Conservation (phyloP, 2,113 vertebrate species). For the Cheilinus undulatus region DNA sequence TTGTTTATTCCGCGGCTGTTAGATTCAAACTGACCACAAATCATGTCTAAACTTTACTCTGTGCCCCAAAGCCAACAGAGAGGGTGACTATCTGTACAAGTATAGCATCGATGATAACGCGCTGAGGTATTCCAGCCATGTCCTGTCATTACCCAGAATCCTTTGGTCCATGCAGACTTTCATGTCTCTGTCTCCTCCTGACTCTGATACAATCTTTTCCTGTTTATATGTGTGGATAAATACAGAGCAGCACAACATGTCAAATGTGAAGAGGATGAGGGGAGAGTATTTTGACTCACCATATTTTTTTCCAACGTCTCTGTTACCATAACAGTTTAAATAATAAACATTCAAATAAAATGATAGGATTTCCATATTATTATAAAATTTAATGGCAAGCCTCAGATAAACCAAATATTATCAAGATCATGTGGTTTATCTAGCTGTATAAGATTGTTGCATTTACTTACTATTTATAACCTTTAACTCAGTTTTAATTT, state of each 20-base stretch:
- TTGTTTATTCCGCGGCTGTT: no score
- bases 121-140: constrained; percentile 66
- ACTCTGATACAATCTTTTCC: constrained; percentile 75
- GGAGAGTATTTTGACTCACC: not conserved
- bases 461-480: no score
- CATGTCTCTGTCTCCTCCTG: constrained; percentile 64
- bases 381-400: not conserved
- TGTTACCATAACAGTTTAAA: constrained; percentile 20
- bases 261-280: constrained; percentile 31
- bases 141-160: constrained; percentile 65
- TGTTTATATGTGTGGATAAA: constrained; percentile 72
- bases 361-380: not conserved
- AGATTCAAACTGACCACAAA: not conserved
- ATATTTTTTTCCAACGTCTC: not conserved
- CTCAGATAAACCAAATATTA: not conserved
- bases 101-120: constrained; percentile 23
- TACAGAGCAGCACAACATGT: constrained; percentile 34
- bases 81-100: constrained; percentile 19
- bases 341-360: constrained; percentile 12
- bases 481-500: no score
- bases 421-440: no score
- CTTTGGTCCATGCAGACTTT: constrained; percentile 43
- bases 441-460: no score
- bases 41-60: not conserved
- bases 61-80: not conserved